Evolutionary conservation across 2,797 vertebrate species (phyloP).

Genomic region (Rhynchonycteris naso): DNA sequence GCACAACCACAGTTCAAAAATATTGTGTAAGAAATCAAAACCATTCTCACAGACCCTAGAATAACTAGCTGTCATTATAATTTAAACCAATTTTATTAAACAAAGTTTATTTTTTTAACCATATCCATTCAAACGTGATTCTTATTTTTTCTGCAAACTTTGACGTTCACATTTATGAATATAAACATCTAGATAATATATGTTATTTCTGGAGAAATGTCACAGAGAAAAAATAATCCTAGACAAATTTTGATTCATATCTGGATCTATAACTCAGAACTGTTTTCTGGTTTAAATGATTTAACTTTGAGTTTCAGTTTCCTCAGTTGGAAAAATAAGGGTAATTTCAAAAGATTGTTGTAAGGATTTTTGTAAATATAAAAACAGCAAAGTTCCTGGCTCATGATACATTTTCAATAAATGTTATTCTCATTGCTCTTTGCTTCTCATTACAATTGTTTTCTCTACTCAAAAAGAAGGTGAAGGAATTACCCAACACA

Average conservation of each 20-base stretch:
- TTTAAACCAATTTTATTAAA: neutral
- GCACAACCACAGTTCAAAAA: neutral
- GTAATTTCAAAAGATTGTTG: neutral
- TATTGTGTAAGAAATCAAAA: neutral
- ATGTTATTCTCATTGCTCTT: neutral
- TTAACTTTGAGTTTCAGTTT: slow-evolving; percentile 33
- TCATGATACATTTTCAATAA: neutral
- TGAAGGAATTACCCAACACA: no score
- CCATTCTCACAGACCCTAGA: neutral
- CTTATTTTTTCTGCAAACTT: slow-evolving; percentile 24
- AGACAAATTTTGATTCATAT: slow-evolving; percentile 7
- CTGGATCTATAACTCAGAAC: neutral
- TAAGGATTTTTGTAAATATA: neutral
- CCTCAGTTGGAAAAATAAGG: neutral
- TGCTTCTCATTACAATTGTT: neutral
- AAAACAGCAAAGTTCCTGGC: neutral
- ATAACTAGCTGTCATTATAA: neutral
- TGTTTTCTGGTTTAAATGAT: slow-evolving; percentile 26
- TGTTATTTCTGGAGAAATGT: neutral
- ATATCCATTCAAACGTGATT: neutral
- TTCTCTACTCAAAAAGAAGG: neutral
- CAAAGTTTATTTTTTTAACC: neutral
- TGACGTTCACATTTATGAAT: neutral
- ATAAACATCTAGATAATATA: neutral
- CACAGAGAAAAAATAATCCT: neutral